Evolutionary conservation across 2,113 vertebrate species (phyloP).

Genomic region (Lycaon pictus): DNA sequence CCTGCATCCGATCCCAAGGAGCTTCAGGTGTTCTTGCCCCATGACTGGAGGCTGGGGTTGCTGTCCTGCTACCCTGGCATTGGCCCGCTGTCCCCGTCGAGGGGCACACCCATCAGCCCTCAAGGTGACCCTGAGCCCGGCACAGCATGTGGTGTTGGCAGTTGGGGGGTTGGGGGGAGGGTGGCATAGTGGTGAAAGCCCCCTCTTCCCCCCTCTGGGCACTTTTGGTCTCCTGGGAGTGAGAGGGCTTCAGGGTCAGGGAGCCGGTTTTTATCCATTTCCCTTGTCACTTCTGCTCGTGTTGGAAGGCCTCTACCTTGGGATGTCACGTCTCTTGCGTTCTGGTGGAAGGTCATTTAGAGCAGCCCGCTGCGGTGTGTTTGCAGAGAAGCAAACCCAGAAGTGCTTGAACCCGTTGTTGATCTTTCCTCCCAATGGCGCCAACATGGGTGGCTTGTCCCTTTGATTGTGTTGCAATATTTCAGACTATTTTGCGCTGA

Average conservation of each 20-base stretch:
- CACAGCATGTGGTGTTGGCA: not conserved
- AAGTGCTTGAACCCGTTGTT: accelerated
- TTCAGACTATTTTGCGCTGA: accelerated
- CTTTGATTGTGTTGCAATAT: not conserved
- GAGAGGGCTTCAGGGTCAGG: accelerated
- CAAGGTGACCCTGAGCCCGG: not conserved
- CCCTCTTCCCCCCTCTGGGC: no score
- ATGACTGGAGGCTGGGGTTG: not conserved
- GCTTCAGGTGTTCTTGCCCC: not conserved
- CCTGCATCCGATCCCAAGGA: not conserved
- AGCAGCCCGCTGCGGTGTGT: accelerated
- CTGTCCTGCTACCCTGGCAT: not conserved
- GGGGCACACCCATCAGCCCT: not conserved
- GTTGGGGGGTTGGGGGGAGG: no score
- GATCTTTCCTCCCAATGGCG: not conserved
- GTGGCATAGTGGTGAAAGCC: not conserved
- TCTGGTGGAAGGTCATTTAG: accelerated
- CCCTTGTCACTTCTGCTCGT: not conserved
- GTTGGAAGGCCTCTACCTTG: not conserved
- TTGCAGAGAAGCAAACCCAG: not conserved
- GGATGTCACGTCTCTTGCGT: accelerated
- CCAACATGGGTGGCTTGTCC: not conserved
- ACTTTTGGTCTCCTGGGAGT: no score
- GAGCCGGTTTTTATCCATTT: not conserved
- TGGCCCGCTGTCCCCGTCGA: accelerated